Conservation (phyloP, 2,888 invertebrate species). For the Pandemis heparana region DNA sequence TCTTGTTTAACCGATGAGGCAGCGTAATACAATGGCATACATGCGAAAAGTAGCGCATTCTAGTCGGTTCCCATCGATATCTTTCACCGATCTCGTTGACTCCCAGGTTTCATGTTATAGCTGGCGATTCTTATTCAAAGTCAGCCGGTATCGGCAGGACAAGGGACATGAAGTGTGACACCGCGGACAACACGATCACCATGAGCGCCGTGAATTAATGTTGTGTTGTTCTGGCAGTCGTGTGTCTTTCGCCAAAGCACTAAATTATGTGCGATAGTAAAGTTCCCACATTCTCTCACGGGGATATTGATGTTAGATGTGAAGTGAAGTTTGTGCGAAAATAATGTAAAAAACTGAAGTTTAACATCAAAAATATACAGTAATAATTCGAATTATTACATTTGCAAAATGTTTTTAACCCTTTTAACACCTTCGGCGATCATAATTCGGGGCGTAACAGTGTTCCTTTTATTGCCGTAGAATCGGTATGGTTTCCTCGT, state of each 20-base stretch:
- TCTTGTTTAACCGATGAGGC: neutral
- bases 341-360: neutral
- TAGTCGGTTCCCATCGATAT: conserved; percentile 35
- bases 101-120: conserved; percentile 33
- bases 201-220: conserved; percentile 41
- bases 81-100: conserved; percentile 30
- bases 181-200: conserved; percentile 39
- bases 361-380: neutral
- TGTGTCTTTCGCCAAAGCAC: conserved; percentile 38
- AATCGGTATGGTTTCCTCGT: conserved; percentile 67
- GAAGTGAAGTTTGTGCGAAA: neutral
- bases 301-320: neutral
- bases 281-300: conserved; percentile 36
- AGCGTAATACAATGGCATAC: conserved; percentile 4
- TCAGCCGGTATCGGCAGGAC: conserved; percentile 30
- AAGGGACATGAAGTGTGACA: conserved; percentile 43
- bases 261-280: conserved; percentile 39
- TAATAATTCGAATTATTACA: neutral
- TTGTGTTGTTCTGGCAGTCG: conserved; percentile 41
- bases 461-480: conserved; percentile 65
- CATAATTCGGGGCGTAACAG: conserved; percentile 60
- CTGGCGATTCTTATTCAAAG: conserved; percentile 43
- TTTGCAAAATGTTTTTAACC: conserved; percentile 4
- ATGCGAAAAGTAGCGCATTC: conserved; percentile 23
- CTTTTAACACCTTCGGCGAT: conserved; percentile 52